Evolutionary conservation across 2,113 vertebrate species (phyloP), one percentile per base, ranked within the genome.

Genomic region (Takifugu bimaculatus): DNA sequence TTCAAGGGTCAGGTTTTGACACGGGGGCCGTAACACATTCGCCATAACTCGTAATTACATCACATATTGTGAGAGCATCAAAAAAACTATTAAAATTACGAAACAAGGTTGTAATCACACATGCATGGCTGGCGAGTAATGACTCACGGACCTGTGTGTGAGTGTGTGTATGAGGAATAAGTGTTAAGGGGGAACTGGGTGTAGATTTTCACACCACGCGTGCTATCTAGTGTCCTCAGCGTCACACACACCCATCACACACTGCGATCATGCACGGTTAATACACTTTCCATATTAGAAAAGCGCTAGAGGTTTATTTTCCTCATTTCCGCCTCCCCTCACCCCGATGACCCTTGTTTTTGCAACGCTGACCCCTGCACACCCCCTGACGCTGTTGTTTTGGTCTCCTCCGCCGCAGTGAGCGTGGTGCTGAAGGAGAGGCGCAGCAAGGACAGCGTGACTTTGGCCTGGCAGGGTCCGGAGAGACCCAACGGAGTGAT

Each of bases 391-490:
- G 70, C 42, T 28, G 1, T 0, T 32, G 32, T 27, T n/a, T 10
- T 3, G 50, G 25, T 52, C 49, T 26, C 66, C 32, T 58, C 57
- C 59, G 54, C 54, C 26, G 20, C 63, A 93, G 92, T 93, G 68
- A 93, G 88, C 42, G 91, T 93, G 3, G 88, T 93, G 68, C 62
- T 93, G 75, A 93, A 93, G 69, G 92, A 93, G 72, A 88, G 92
- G 70, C 86, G 86, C 75, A 93, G 91, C 77, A 92, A 92, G 81
- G 92, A 92, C 84, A 93, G 92, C 5, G 87, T 93, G 77, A 93
- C 92, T 51, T 89, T 93, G 79, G 90, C 91, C 51, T 93, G 91
- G 88, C 90, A 93, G 78, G 92, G 89, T 57, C 92, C 91, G 2
- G 87, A 92, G 70, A 87, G 89, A 74, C 87, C 91, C 63, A 91